Base-by-base conservation (phyloP, 2,797 vertebrate species). In the Rhynchotus rufescens region DNA sequence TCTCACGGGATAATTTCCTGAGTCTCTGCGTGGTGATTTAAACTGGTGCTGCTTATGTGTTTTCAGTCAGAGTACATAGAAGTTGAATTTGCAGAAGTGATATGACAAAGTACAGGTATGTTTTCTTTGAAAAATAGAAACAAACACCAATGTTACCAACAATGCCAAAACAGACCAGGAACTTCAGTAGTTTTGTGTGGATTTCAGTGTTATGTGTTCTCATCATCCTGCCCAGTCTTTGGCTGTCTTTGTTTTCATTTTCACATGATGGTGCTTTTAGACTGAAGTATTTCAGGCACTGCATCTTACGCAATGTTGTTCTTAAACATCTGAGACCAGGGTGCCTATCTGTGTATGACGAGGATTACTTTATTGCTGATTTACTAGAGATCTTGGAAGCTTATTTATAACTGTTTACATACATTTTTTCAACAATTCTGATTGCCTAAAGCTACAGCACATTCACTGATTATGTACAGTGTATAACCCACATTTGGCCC, bases 361-460 rank as follows among this genome's bases (percentile, higher is more conserved):
- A 93, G 95, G 95, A 96, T 96, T 96, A 96, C 93, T 96, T 96
- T 96, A 94, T 96, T 96, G 95, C 90, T 95, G 95, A 95, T 95
- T 95, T 95, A 95, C 95, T 94, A 96, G 93, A 80, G 94, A 85
- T 94, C 93, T 96, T 90, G 90, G 95, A 96, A 96, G 95, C 82
- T 95, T 95, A 93, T 95, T 96, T 96, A 96, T 94, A 96, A 95
- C 76, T 96, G 95, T 96, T 96, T 96, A 96, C 94, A 90, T 96
- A 64, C 92, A 93, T 81, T 44, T 95, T 94, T 95, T 81, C 95
- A 95, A 95, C 95, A 96, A 94, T 95, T 96, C 93, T 0, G 90
- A 95, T 94, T 96, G 94, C 95, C 89, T 95, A 95, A 95, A 94
- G 94, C 94, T 95, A 87, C n/a, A 0, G 87, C 94, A 92, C 95